Conservation (phyloP, 2,113 vertebrate genomes). For the Podarcis cretensis region DNA sequence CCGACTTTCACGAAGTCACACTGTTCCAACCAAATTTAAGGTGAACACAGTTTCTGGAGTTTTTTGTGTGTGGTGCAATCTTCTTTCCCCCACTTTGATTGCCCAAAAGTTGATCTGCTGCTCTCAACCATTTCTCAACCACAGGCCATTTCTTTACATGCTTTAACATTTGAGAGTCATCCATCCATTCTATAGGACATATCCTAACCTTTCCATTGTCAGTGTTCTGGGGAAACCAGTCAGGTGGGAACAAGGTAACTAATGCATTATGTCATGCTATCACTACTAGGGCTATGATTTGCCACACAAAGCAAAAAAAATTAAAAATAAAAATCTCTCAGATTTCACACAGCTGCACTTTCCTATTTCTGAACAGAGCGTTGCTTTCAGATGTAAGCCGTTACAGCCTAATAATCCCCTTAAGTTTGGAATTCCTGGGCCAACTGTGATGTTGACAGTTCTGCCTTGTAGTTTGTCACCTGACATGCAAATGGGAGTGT, state of each 20-base stretch:
- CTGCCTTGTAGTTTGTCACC: constrained; percentile 48
- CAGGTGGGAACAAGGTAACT: neutral
- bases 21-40: neutral
- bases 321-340: constrained; percentile 3
- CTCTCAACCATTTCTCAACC: neutral
- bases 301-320: neutral
- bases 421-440: constrained; percentile 10
- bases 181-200: neutral
- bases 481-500: constrained; percentile 38
- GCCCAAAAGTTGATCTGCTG: neutral
- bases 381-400: constrained; percentile 29
- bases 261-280: neutral
- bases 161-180: neutral
- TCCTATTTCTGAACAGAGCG: constrained; percentile 40
- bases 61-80: neutral
- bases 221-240: constrained; percentile 15
- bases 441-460: constrained; percentile 45
- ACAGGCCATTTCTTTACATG: neutral
- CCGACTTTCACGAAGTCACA: neutral
- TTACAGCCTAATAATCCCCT: constrained; percentile 9
- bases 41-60: neutral
- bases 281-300: constrained; percentile 15
- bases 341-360: constrained; percentile 41
- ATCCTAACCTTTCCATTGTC: constrained; percentile 19
- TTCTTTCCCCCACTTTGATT: neutral